Percentiles rank a stretch among this genome's conserved stretches.
Conservation (phyloP, 2,888 invertebrate genomes). For the Nephrocerus scutellatus region DNA sequence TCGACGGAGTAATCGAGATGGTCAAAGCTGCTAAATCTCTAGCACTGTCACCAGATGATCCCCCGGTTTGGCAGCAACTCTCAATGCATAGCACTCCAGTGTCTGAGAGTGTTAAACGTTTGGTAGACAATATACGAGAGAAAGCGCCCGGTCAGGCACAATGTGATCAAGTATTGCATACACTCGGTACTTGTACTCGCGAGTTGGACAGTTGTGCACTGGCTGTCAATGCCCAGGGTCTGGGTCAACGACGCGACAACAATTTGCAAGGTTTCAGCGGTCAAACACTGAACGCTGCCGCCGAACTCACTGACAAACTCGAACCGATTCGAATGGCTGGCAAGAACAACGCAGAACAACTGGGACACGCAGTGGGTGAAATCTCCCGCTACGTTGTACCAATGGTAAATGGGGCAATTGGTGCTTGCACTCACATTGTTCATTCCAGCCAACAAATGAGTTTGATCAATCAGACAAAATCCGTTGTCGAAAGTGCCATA, state of each 20-base stretch:
- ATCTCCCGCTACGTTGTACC: conserved; percentile 76
- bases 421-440: conserved; percentile 81
- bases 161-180: conserved; percentile 76
- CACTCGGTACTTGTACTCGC: conserved; percentile 66
- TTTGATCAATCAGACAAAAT: conserved; percentile 85
- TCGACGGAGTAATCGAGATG: conserved; percentile 85
- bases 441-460: conserved; percentile 82
- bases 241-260: conserved; percentile 63
- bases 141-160: conserved; percentile 95
- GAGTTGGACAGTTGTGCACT: conserved; percentile 82
- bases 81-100: conserved; percentile 92
- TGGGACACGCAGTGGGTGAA: conserved; percentile 80
- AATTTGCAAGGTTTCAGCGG: conserved; percentile 69
- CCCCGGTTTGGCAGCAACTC: conserved; percentile 88
- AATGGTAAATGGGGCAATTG: conserved; percentile 73
- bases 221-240: conserved; percentile 76
- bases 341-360: conserved; percentile 82
- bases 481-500: conserved; percentile 87
- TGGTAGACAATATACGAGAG: conserved; percentile 88
- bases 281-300: conserved; percentile 70
- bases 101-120: conserved; percentile 90
- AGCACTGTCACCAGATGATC: conserved; percentile 82
- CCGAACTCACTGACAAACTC: conserved; percentile 74
- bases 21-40: conserved; percentile 83
- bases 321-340: conserved; percentile 81